These are phyloP conservation scores for Varanus komodoensis DNA, from an alignment of 2,113 vertebrate species.

Conservation along the genomic window DNA sequence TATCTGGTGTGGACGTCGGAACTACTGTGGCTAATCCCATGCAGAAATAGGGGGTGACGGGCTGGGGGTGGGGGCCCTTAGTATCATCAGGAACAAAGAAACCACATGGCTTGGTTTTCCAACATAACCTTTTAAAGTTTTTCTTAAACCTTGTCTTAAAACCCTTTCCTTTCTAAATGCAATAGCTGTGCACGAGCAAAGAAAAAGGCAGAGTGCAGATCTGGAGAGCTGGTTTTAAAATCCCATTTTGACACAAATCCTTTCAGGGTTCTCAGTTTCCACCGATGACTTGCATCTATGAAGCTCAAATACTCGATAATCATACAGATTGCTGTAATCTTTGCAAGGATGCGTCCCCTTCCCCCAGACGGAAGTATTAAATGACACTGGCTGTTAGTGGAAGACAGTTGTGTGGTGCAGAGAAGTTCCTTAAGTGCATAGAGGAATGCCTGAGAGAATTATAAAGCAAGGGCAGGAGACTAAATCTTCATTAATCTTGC, in stretches of 20 bases:
- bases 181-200: neutral
- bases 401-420: conserved; percentile 63
- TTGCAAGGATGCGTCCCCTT: conserved; percentile 66
- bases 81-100: conserved; percentile 22
- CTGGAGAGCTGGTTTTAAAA: conserved; percentile 64
- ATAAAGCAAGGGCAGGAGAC: conserved; percentile 48
- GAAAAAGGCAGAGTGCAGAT: conserved; percentile 28
- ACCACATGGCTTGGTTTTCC: conserved; percentile 5
- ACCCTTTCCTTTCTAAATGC: neutral
- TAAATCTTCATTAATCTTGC: conserved; percentile 52
- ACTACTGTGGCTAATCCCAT: conserved; percentile 49
- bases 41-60: neutral
- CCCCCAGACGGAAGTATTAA: conserved; percentile 70
- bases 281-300: conserved; percentile 75
- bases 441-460: conserved; percentile 58
- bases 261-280: conserved; percentile 65
- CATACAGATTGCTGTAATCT: conserved; percentile 75
- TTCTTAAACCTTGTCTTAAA: neutral
- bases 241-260: conserved; percentile 70
- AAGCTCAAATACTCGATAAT: conserved; percentile 71
- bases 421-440: conserved; percentile 68
- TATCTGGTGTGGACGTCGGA: conserved; percentile 47
- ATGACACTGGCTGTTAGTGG: conserved; percentile 71
- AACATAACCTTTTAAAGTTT: neutral
- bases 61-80: neutral